Evolutionary conservation across 2,797 vertebrate species (phyloP), one percentile per base, ranked within the genome.

Genomic region (Eurystomus glaucurus): DNA sequence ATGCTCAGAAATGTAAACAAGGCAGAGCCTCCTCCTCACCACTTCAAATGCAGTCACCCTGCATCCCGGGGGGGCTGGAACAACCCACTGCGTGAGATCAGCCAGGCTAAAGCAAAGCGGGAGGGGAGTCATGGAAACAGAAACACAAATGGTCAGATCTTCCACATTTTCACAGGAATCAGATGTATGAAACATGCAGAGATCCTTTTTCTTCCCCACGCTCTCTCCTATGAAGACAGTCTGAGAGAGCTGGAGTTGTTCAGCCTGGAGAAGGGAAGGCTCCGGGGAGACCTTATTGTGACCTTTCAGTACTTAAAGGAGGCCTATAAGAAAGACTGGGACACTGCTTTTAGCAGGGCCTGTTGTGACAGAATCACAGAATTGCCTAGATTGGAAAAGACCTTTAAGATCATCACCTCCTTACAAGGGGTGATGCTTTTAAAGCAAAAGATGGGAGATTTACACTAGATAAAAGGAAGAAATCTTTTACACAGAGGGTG

Each of bases 101-200:
- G 60, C 60, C 62, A 54, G 84, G 81, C 78, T 70, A 75, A 87
- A 90, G 51, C 60, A 74, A 33, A 78, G n/a, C 77, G 75, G 60
- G 75, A 78, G 31, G 39, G 68, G 28, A 22, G 5, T 76, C 86
- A 26, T 9, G 71, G 84, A 91, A 97, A 85, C 54, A 69, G 57
- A 83, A 75, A 74, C 71, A 77, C 54, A 94, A 94, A 35, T 43
- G 75, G 29, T 35, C 39, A 26, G 21, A 12, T 66, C 57, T 88
- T 80, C 69, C 71, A 19, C 28, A 16, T 94, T 95, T 92, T 86
- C 81, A 94, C 78, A 54, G 88, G 33, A 46, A 35, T 77, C 37
- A 4, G 37, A 31, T 48, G 29, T 29, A 55, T 39, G 55, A 60
- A 89, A 76, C 82, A 62, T 3, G 0, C 57, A 41, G 57, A 71